Percentiles rank a stretch among this genome's conserved stretches.
Evolutionary conservation across 2,113 vertebrate genomes (phyloP).

Genomic region (Bambusicola thoracicus): DNA sequence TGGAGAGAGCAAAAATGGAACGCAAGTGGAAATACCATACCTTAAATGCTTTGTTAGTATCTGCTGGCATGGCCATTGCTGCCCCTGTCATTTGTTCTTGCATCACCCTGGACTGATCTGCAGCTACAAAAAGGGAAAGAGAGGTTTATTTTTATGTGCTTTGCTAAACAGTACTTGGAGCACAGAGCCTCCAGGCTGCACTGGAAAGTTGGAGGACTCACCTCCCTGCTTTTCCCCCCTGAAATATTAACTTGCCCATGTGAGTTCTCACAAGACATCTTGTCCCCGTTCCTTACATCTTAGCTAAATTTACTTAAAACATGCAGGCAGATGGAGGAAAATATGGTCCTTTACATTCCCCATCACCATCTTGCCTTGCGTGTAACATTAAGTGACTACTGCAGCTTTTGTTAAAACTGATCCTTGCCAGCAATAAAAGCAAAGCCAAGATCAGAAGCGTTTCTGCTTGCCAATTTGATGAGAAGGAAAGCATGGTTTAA

Average conservation of each 20-base stretch:
- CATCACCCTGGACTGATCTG: slow-evolving; percentile 98
- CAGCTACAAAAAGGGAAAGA: slow-evolving; percentile 77
- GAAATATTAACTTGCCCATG: not conserved
- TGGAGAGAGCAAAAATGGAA: not conserved
- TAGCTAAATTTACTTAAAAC: not conserved
- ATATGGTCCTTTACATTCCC: not conserved
- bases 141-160: not conserved
- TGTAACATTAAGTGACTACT: not conserved
- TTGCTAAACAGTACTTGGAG: not conserved
- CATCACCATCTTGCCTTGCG: not conserved
- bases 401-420: not conserved
- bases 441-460: not conserved
- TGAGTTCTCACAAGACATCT: not conserved
- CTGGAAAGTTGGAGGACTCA: not conserved
- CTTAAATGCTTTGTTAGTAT: slow-evolving; percentile 99
- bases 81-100: slow-evolving; percentile 99
- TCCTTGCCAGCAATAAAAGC: not conserved
- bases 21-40: slow-evolving; percentile 70
- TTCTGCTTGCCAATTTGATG: not conserved
- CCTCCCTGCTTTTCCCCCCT: not conserved
- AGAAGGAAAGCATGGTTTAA: not conserved
- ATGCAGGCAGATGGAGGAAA: not conserved
- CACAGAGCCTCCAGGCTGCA: not conserved
- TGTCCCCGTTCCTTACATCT: not conserved
- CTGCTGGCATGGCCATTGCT: slow-evolving; percentile 98